Evolutionary conservation across 2,888 invertebrate species (phyloP), one percentile per base, ranked within the genome.

Genomic region (Amphipoea lucens): DNA sequence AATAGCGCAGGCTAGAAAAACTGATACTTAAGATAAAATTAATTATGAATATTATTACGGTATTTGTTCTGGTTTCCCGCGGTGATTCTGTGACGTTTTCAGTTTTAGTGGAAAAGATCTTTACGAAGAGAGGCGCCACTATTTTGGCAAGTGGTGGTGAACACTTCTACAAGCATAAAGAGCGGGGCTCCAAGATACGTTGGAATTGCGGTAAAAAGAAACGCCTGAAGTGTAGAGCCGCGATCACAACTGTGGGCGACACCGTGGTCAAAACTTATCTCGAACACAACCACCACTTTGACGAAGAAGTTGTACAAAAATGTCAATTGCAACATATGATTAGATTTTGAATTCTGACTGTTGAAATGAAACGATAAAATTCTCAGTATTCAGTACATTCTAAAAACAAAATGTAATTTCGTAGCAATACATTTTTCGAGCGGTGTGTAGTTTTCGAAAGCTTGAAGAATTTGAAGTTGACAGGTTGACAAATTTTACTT

Each of bases 181-280:
- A 29, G 20, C 20, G 45, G 23, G 77, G 77, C 29, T 3, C 12
- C 14, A 77, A 63, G 63, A 68, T 48, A 17, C 82, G 71, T 20
- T 82, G 82, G 83, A 71, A 82, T 12, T 82, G 82, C 20, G 48
- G 77, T 3, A 82, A 77, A 48, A 82, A 82, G 36, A 68, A 36
- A 1, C 23, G 36, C 4, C 23, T 40, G 42, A 83, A 54, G 72
- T 83, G 83, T 65, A 82, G 17, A 60, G 82, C 83, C 1, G 57
- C 78, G 12, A 83, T 82, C 36, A 82, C 83, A 3, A 82, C 83
- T 12, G 14, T 65, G 3, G 68, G 60, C 0, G 82, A 82, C 42
- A 62, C 29, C 14, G 73, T 82, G 6, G 12, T 71, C 36, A 81
- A 42, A 45, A 51, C 68, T 12, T 76, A 45, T 48, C 17, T 81